These are phyloP conservation scores for Balearica regulorum DNA, from an alignment of 2,797 vertebrate genomes.

Conservation along the genomic window DNA sequence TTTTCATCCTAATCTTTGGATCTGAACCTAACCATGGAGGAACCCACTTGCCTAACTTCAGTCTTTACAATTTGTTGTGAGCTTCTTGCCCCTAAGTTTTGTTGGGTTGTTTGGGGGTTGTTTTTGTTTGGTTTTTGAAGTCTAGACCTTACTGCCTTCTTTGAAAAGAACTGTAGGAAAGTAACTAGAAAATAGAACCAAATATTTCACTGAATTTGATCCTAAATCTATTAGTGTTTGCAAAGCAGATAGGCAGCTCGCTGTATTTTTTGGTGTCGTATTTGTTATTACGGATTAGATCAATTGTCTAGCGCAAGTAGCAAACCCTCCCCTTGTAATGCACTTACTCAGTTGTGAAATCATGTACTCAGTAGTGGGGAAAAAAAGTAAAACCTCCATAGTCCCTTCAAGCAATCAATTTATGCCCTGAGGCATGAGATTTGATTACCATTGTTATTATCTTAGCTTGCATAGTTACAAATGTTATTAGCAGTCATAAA, in stretches of 20 bases:
- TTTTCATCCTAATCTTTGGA: neutral
- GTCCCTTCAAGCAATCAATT: constrained; percentile 50
- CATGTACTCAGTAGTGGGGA: constrained; percentile 7
- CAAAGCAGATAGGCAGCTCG: neutral
- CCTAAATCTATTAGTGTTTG: neutral
- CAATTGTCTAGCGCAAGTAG: constrained; percentile 1
- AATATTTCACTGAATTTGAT: neutral
- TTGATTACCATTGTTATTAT: constrained; percentile 45
- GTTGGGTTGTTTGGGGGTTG: neutral
- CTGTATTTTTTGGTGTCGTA: neutral
- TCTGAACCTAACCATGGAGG: neutral
- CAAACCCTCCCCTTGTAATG: neutral
- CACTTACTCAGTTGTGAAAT: constrained; percentile 42
- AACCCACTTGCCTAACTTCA: neutral
- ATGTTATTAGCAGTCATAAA: constrained; percentile 50
- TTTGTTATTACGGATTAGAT: constrained; percentile 17
- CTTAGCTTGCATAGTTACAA: constrained; percentile 46
- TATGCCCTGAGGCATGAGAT: constrained; percentile 34
- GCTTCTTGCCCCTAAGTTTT: neutral
- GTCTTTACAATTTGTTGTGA: neutral
- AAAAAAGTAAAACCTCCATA: constrained; percentile 22
- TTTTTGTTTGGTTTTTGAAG: neutral
- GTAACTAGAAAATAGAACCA: neutral
- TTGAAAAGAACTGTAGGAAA: neutral
- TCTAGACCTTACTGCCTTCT: neutral